A percentile compares a stretch with the other conserved stretches of the same genome.
Evolutionary conservation across 2,797 vertebrate genomes (phyloP).

Genomic region (Helostoma temminkii): DNA sequence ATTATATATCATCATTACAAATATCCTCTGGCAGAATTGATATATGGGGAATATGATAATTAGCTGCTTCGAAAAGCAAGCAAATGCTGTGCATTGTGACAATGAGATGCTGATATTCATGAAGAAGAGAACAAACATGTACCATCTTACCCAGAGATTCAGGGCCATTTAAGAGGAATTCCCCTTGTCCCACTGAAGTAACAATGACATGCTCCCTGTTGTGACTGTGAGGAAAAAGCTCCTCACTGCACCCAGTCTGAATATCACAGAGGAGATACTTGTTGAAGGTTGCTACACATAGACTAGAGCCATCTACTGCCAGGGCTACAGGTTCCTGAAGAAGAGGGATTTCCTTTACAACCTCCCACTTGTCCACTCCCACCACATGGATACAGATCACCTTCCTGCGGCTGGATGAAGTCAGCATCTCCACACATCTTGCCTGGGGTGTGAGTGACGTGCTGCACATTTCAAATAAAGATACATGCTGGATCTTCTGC

Average conservation of each 20-base stretch:
- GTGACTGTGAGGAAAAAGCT: constrained; percentile 78
- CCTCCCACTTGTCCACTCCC: constrained; percentile 78
- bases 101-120: constrained; percentile 6
- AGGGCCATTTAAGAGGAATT: constrained; percentile 82
- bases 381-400: constrained; percentile 70
- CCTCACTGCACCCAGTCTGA: constrained; percentile 56
- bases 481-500: constrained; percentile 79
- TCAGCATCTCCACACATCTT: constrained; percentile 65
- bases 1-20: constrained; percentile 52
- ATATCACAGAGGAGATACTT: constrained; percentile 79
- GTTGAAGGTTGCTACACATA: constrained; percentile 76
- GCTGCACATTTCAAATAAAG: constrained; percentile 65
- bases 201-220: constrained; percentile 64
- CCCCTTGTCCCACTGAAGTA: constrained; percentile 65
- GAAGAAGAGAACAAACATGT: constrained; percentile 13
- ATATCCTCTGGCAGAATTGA: constrained; percentile 49
- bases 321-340: constrained; percentile 73
- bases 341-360: constrained; percentile 71
- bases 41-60: constrained; percentile 36
- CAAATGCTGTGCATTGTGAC: constrained; percentile 2
- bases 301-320: constrained; percentile 62
- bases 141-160: constrained; percentile 79
- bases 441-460: constrained; percentile 6
- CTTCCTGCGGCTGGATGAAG: constrained; percentile 72
- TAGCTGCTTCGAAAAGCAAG: constrained; percentile 23